These are phyloP conservation scores for Vidua chalybeata DNA, from an alignment of 2,113 vertebrate species.

Conservation along the genomic window DNA sequence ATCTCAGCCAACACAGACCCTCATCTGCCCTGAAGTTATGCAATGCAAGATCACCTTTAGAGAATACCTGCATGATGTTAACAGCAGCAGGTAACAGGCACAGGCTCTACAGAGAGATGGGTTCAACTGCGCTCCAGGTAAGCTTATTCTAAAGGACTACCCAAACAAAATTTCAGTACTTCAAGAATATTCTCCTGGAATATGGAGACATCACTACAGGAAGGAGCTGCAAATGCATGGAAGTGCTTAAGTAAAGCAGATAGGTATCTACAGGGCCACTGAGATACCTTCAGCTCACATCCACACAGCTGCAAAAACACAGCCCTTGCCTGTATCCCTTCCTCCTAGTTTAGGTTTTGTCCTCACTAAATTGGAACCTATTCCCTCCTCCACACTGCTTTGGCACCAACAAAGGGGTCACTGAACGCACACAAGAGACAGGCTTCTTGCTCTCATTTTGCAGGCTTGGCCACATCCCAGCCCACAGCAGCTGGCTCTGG, in stretches of 20 bases:
- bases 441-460: background rate
- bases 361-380: background rate
- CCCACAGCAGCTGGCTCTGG: conserved; percentile 13
- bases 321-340: background rate
- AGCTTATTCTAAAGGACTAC: background rate
- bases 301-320: background rate
- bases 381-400: background rate
- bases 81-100: background rate
- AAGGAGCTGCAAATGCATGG: background rate
- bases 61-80: background rate
- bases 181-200: background rate
- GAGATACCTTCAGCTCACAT: background rate
- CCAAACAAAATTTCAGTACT: background rate
- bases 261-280: background rate
- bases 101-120: background rate
- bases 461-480: conserved; percentile 1
- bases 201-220: background rate
- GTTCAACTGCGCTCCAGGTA: background rate
- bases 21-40: background rate
- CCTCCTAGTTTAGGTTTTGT: background rate
- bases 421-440: background rate
- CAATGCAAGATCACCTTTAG: background rate
- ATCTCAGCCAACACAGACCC: background rate
- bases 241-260: background rate
- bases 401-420: background rate